These are phyloP conservation scores for Piezodorus guildinii DNA, from an alignment of 1,140 invertebrate species.

Conservation along the genomic window DNA sequence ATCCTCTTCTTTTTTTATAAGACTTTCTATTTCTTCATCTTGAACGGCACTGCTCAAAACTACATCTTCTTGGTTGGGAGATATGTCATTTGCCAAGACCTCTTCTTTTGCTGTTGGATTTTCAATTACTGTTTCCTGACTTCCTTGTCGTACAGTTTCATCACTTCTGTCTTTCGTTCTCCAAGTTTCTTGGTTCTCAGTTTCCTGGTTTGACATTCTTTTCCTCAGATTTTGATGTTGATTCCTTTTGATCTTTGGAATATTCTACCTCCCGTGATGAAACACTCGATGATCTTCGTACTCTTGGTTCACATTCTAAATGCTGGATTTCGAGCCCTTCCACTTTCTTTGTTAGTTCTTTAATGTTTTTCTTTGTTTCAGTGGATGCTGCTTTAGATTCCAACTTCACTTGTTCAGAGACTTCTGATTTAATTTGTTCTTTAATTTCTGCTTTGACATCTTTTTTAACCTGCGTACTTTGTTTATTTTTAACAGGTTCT, in stretches of 20 bases:
- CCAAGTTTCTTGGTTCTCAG: conserved; percentile 1
- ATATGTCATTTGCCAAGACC: background rate
- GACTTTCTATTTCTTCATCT: conserved; percentile 8
- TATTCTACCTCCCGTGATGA: background rate
- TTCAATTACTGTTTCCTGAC: conserved; percentile 10
- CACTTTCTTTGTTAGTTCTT: background rate
- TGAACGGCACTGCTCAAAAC: background rate
- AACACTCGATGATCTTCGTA: background rate
- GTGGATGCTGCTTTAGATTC: background rate
- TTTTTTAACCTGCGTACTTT: background rate
- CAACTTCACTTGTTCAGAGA: background rate
- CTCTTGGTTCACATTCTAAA: background rate
- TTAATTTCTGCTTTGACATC: conserved; percentile 13
- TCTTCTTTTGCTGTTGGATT: background rate
- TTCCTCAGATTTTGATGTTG: too few species aligned
- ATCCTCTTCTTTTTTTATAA: conserved; percentile 29
- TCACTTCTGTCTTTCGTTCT: conserved; percentile 17
- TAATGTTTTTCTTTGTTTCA: background rate
- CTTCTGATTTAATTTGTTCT: conserved; percentile 6
- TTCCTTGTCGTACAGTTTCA: background rate
- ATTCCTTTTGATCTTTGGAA: background rate
- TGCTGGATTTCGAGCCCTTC: background rate
- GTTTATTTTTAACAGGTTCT: conserved; percentile 8
- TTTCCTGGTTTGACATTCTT: background rate
- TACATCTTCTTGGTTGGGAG: conserved; percentile 2